Conservation (phyloP, 1,140 invertebrate genomes). For the Hypothenemus hampei region DNA sequence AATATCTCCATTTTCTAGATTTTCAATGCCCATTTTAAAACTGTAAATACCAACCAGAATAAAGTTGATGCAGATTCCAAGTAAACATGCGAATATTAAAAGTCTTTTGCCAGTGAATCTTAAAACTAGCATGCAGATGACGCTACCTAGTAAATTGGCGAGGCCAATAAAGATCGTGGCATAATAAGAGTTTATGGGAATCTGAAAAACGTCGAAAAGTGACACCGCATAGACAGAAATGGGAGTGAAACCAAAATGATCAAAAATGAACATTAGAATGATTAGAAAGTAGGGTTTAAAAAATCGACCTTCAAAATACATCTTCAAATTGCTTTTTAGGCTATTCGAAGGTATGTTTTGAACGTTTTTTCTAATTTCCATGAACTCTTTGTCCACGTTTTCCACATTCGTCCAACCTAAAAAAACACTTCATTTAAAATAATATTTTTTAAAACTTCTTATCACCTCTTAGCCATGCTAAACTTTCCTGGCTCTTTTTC, state of each 20-base stretch:
- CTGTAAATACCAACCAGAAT: constrained; percentile 55
- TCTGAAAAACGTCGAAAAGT: constrained; percentile 62
- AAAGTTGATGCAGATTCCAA: constrained; percentile 58
- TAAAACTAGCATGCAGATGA: constrained; percentile 58
- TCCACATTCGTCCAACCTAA: not conserved
- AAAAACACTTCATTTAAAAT: not conserved
- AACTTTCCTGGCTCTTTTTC: constrained; percentile 52
- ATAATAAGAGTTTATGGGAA: constrained; percentile 67
- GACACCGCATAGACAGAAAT: constrained; percentile 66
- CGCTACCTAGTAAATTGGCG: constrained; percentile 59
- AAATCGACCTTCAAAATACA: constrained; percentile 54
- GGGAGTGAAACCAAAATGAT: constrained; percentile 60
- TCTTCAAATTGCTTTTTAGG: not conserved
- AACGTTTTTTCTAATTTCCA: not conserved
- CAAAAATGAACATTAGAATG: constrained; percentile 59
- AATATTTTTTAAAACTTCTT: not conserved
- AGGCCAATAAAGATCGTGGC: constrained; percentile 66
- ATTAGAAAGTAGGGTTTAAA: constrained; percentile 60
- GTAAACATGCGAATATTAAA: constrained; percentile 61
- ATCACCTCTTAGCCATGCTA: constrained; percentile 60
- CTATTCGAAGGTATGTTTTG: not conserved
- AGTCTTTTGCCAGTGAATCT: constrained; percentile 66
- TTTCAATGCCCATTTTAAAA: not conserved
- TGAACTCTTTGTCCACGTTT: constrained; percentile 3
- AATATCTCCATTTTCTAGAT: not conserved